Evolutionary conservation across 2,113 vertebrate genomes (phyloP), one percentile per base, ranked within the genome.

Genomic region (Gymnarchus niloticus): DNA sequence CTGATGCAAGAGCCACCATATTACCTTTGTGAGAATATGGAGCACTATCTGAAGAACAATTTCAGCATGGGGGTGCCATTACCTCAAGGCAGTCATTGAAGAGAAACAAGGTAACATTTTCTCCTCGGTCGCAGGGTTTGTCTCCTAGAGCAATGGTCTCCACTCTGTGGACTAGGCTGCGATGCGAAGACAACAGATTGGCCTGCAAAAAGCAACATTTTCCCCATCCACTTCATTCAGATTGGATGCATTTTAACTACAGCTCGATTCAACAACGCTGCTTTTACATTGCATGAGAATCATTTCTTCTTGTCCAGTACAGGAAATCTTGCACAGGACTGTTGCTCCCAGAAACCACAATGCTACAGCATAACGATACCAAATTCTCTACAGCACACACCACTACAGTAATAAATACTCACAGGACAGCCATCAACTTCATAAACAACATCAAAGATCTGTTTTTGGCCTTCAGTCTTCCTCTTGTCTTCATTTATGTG

Each of bases 401-500:
- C 23, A 78, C 1, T 33, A 69, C 7, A 37, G 33, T 73, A 73
- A 17, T 33, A 37, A 41, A 56, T 81, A 96, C 97, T 97, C 94
- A 99, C 98, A 33, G 98, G 98, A 88, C 98, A 99, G 88, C 97
- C 97, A 88, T 99, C 98, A 57, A 99, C 98, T 93, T 99, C 98
- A 91, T 99, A 99, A 87, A 99, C 97, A 21, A 99, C 97, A 0
- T 99, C 98, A 90, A 99, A 99, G 92, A 99, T 98, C 90, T 98
- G 98, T 91, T 97, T 97, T 89, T 99, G 98, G 56, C 97, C 97
- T 89, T 99, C 98, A 0, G 98, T 99, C 94, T 99, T 99, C 85
- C 98, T 97, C 93, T 99, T 99, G 93, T 99, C 98, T 90, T 99
- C 98, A 81, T 99, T 99, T 90, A 99, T 99, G 89, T 99, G 97